Conservation (phyloP, 2,888 invertebrate species). For the Brachynemurus nebulosus region DNA sequence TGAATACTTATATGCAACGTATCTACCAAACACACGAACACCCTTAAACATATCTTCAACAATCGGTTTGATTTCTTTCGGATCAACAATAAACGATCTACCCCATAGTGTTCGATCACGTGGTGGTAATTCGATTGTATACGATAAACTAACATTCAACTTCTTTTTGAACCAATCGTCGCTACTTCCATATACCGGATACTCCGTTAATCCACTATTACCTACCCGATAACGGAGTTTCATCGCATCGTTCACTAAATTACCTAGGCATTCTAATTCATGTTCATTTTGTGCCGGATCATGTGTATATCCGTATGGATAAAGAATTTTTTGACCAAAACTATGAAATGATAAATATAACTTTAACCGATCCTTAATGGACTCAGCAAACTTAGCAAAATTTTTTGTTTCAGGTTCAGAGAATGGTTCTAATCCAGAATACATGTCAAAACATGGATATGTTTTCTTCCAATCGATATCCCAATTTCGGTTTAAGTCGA, state of each 20-base stretch:
- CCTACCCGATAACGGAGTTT: background rate
- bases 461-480: slow-evolving; percentile 6
- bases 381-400: background rate
- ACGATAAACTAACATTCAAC: slow-evolving; percentile 40
- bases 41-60: slow-evolving; percentile 44
- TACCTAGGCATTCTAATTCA: background rate
- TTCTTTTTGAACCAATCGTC: slow-evolving; percentile 48
- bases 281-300: background rate
- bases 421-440: background rate
- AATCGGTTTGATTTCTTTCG: slow-evolving; percentile 38
- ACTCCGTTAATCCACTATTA: background rate
- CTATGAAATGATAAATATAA: slow-evolving; percentile 3
- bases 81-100: slow-evolving; percentile 41
- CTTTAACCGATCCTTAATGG: background rate
- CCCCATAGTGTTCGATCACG: slow-evolving; percentile 36
- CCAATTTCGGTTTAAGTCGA: slow-evolving; percentile 1
- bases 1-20: background rate
- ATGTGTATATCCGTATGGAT: background rate
- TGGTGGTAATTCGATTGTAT: slow-evolving; percentile 49
- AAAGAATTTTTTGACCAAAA: background rate
- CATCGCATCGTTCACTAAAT: background rate
- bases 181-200: slow-evolving; percentile 41
- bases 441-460: background rate
- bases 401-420: slow-evolving; percentile 1
- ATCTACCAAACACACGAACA: slow-evolving; percentile 30